A percentile compares a stretch with the other conserved stretches of the same genome.
Conservation (phyloP, 1,140 invertebrate genomes). For the Eumeta japonica region DNA sequence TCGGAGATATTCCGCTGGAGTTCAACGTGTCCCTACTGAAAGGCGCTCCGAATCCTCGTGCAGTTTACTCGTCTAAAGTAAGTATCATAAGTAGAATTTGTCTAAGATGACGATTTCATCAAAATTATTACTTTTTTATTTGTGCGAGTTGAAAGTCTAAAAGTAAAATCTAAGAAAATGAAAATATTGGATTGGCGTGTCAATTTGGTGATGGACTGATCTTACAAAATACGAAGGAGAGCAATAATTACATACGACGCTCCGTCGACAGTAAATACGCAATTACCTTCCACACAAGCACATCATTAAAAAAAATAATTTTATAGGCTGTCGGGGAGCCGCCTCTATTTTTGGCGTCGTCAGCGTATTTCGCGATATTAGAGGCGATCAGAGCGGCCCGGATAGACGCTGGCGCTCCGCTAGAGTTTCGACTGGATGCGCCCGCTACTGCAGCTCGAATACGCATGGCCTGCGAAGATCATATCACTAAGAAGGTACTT, state of each 20-base stretch:
- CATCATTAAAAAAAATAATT: constrained; percentile 6
- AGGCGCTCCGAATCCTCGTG: constrained; percentile 81
- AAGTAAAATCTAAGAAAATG: too few relatives aligned
- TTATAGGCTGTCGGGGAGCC: constrained; percentile 91
- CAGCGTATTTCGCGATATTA: constrained; percentile 87
- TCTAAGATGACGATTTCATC: too few relatives aligned
- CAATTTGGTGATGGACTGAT: too few relatives aligned
- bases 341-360: constrained; percentile 84
- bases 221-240: too few relatives aligned
- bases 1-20: constrained; percentile 84
- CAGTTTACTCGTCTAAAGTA: constrained; percentile 94
- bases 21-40: constrained; percentile 92
- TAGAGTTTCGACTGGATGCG: constrained; percentile 73
- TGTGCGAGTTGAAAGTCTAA: too few relatives aligned
- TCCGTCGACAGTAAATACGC: too few relatives aligned
- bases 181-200: too few relatives aligned
- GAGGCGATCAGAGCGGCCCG: constrained; percentile 83
- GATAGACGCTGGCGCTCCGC: constrained; percentile 62
- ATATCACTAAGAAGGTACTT: constrained; percentile 75
- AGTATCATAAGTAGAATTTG: constrained; percentile 8
- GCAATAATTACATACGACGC: too few relatives aligned
- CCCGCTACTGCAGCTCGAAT: constrained; percentile 88
- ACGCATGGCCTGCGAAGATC: constrained; percentile 85
- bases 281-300: too few relatives aligned
- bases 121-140: background rate